Evolutionary conservation across 2,113 vertebrate species (phyloP).

Genomic region (Corythoichthys haematopterus): DNA sequence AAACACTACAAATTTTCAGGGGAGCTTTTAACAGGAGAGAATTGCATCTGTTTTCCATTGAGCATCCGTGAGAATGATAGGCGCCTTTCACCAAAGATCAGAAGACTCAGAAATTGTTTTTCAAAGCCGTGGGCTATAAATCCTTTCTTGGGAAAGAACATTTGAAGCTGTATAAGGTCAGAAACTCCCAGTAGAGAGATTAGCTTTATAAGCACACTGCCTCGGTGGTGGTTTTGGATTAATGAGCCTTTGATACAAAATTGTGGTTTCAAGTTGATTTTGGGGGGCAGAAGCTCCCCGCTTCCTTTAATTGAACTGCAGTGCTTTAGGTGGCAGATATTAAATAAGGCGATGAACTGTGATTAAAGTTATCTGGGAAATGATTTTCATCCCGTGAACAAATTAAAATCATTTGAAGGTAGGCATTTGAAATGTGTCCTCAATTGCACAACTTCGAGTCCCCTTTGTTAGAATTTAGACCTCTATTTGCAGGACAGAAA

Average conservation of each 20-base stretch:
- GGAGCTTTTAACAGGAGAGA: slow-evolving; percentile 3
- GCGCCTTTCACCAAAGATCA: slow-evolving; percentile 31
- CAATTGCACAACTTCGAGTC: neutral
- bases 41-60: slow-evolving; percentile 39
- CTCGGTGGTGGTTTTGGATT: slow-evolving; percentile 30
- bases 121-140: slow-evolving; percentile 19
- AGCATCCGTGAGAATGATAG: slow-evolving; percentile 26
- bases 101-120: slow-evolving; percentile 20
- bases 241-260: slow-evolving; percentile 33
- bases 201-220: slow-evolving; percentile 21
- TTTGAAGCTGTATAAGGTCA: slow-evolving; percentile 21
- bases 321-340: too few relatives aligned
- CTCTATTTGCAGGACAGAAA: slow-evolving; percentile 18
- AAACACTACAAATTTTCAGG: neutral
- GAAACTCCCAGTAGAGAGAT: slow-evolving; percentile 37
- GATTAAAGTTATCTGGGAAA: too few relatives aligned
- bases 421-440: too few relatives aligned
- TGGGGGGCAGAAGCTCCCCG: slow-evolving; percentile 26
- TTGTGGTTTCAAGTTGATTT: slow-evolving; percentile 42
- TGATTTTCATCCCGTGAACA: too few relatives aligned
- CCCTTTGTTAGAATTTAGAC: neutral
- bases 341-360: too few relatives aligned
- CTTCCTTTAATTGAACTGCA: neutral
- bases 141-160: slow-evolving; percentile 23
- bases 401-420: too few relatives aligned